Base-by-base conservation (phyloP, 1,140 invertebrate species). In the Wiebesia pumilae region DNA sequence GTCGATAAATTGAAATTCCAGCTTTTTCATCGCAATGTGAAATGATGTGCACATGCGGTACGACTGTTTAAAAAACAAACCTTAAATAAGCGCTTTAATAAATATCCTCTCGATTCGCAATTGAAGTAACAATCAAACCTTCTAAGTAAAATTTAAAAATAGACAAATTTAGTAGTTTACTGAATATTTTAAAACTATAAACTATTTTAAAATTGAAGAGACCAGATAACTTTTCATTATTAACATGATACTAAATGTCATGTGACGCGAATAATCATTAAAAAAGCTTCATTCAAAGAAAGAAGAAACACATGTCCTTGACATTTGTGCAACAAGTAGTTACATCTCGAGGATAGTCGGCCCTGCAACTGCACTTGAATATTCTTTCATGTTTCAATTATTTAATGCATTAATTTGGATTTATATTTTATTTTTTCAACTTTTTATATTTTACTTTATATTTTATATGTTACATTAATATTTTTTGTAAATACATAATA, bases 1-100 rank as follows among this genome's bases (percentile, higher is more conserved):
- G 71, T 35, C 35, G 47, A 62, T 35, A 83, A 83, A 84, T 84
- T 77, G 73, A 65, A 40, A 78, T 77, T 78, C 83, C 73, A 77
- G 19, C 30, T 54, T 83, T 75, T 83, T 58, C 62, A 54, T 73
- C 51, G 30, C 24, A 43, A 54, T 9, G 51, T n/a, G 33, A 65
- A 75, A 27, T 30, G 58, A 65, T 65, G 16, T 16, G 1, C 73
- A 62, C 27, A 6, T n/a, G 21, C 10, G 35, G 27, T 43, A 77
- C 24, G 51, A 27, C 14, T n/a, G 69, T 27, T 30, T 40, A 38
- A 71, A 77, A 81, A 33, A 12, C 6, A 73, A n/a, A 78, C 73
- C 83, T 84, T 78, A 73, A 77, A 47, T 47, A 35, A 7, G 0
- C 4, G 38, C 38, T 47, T 67, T 69, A 24, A 19, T 12, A 35